phyloP scores from a whole-genome alignment of 2,113 vertebrate species.

The Chloebia gouldiae region DNA sequence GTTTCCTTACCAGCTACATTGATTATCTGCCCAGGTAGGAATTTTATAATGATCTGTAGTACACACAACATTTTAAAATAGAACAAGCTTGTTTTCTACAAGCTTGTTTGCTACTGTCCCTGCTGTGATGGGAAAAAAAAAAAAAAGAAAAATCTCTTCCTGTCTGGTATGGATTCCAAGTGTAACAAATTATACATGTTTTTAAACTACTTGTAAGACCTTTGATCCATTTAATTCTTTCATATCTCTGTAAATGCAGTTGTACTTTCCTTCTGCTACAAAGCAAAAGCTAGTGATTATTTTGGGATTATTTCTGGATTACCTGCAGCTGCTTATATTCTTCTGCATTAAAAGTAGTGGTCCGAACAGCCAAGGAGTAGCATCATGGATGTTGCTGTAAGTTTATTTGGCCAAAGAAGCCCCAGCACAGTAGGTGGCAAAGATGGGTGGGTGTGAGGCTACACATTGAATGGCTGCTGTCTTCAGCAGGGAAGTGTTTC shows the following conservation, averaged over 20 bases:
- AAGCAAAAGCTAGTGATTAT: background rate
- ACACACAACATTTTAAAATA: background rate
- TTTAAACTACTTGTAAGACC: background rate
- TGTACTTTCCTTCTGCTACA: background rate
- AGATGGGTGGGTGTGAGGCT: background rate
- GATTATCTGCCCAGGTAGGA: constrained; percentile 12
- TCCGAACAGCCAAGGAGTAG: background rate
- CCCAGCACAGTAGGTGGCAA: background rate
- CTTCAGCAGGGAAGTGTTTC: background rate
- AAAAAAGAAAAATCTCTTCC: background rate
- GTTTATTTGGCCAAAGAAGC: background rate
- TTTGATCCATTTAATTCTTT: background rate
- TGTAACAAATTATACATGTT: background rate
- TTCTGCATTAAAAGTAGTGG: background rate
- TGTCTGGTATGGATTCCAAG: background rate
- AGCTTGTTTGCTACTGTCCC: background rate
- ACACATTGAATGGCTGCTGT: background rate
- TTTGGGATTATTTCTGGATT: background rate
- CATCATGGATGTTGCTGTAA: background rate
- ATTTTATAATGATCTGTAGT: constrained; percentile 26
- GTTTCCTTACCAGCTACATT: constrained; percentile 22
- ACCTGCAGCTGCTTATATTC: background rate
- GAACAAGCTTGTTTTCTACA: background rate
- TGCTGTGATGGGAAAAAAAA: background rate
- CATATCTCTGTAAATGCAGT: background rate